phyloP scores from a whole-genome alignment of 2,888 invertebrate genomes.

The Nipponacmea schrenckii region DNA sequence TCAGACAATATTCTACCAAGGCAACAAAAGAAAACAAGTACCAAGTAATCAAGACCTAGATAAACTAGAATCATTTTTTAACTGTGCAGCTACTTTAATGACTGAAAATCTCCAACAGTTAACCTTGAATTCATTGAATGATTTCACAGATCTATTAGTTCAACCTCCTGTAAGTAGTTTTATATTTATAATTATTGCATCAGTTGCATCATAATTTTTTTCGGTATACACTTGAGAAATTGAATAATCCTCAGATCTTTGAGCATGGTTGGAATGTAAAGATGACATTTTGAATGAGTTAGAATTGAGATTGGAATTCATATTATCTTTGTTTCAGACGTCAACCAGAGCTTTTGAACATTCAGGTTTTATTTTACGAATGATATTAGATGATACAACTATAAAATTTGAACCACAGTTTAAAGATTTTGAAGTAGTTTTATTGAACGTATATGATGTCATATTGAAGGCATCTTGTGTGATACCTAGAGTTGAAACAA shows the following conservation, averaged over 20 bases:
- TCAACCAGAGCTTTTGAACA: conserved; percentile 67
- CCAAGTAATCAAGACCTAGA: conserved; percentile 71
- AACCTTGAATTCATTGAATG: conserved; percentile 81
- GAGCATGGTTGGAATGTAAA: too few relatives aligned
- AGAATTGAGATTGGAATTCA: background rate
- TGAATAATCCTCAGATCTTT: too few relatives aligned
- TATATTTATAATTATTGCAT: too few relatives aligned
- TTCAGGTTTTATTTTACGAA: conserved; percentile 67
- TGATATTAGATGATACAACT: conserved; percentile 65
- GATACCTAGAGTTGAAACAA: conserved; percentile 83
- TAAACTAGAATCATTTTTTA: conserved; percentile 82
- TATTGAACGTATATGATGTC: conserved; percentile 79
- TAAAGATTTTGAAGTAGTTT: conserved; percentile 78
- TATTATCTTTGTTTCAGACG: conserved; percentile 43
- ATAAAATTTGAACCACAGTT: conserved; percentile 69
- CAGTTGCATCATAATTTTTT: too few relatives aligned
- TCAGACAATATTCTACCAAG: conserved; percentile 68
- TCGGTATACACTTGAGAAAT: too few relatives aligned
- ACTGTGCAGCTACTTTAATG: conserved; percentile 88
- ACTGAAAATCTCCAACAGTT: conserved; percentile 85
- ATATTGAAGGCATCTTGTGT: conserved; percentile 79
- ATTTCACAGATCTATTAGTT: conserved; percentile 81
- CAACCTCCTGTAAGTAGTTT: conserved; percentile 77
- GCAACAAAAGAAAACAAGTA: conserved; percentile 67
- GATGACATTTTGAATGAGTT: too few relatives aligned